Conservation (phyloP, 2,797 vertebrate species). For the Scarus forsteni region DNA sequence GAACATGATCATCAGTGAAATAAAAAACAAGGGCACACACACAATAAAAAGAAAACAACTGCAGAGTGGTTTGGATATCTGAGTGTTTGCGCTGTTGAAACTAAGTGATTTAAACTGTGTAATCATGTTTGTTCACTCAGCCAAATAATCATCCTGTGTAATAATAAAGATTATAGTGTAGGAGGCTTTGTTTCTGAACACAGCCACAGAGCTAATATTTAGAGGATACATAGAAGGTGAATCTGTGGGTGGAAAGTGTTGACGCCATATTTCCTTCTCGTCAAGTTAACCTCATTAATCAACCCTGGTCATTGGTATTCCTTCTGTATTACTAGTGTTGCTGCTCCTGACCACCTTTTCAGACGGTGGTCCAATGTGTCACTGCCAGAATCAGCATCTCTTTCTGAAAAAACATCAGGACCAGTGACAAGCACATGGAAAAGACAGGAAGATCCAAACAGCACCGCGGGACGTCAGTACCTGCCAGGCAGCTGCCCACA, state of each 20-base stretch:
- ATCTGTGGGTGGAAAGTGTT: slow-evolving; percentile 10
- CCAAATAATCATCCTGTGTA: slow-evolving; percentile 40
- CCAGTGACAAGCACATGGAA: slow-evolving; percentile 65
- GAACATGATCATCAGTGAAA: slow-evolving; percentile 27
- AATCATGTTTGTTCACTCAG: slow-evolving; percentile 52
- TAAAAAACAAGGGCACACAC: slow-evolving; percentile 30
- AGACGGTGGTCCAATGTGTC: slow-evolving; percentile 38
- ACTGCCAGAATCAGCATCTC: slow-evolving; percentile 41
- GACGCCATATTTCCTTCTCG: slow-evolving; percentile 2
- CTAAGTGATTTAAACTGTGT: slow-evolving; percentile 15
- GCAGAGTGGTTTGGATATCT: neutral
- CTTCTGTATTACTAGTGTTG: slow-evolving; percentile 31
- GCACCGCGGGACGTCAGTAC: slow-evolving; percentile 77
- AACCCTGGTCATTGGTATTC: slow-evolving; percentile 28
- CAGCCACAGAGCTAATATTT: slow-evolving; percentile 2
- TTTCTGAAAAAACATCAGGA: slow-evolving; percentile 31
- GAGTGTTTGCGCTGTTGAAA: slow-evolving; percentile 32
- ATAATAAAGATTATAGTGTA: slow-evolving; percentile 24
- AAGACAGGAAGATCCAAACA: slow-evolving; percentile 67
- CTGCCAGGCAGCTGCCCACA: slow-evolving; percentile 64
- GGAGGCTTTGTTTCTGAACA: slow-evolving; percentile 12
- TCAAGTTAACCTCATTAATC: slow-evolving; percentile 39
- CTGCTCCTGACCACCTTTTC: slow-evolving; percentile 34
- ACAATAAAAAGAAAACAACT: neutral
- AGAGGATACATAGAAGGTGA: neutral